phyloP scores from a whole-genome alignment of 2,888 invertebrate species.

The Melipona bicolor region DNA sequence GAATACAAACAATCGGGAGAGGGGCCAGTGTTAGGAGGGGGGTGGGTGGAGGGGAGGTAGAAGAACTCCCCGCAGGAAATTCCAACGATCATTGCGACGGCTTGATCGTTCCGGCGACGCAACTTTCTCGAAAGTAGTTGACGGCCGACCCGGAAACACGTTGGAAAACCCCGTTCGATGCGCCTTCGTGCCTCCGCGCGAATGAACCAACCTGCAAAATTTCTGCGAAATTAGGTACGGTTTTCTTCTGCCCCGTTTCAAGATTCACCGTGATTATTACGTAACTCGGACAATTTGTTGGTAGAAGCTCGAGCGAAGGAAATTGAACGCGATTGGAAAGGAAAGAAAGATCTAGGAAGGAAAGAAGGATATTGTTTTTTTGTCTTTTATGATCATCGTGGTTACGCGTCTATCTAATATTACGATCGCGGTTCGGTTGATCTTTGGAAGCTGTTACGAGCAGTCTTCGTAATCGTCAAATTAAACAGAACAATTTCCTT shows the following conservation, averaged over 20 bases:
- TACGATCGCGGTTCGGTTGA: no score
- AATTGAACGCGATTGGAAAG: background rate
- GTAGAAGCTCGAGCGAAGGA: background rate
- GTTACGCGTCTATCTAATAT: no score
- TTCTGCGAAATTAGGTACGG: no score
- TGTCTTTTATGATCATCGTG: no score
- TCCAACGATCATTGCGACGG: background rate
- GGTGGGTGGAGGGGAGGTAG: background rate
- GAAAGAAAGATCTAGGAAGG: background rate
- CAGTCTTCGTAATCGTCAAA: no score
- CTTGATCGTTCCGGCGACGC: background rate
- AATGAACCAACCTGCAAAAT: conserved; percentile 1
- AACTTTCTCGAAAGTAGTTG: conserved; percentile 4
- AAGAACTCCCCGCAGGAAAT: background rate
- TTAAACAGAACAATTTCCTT: no score
- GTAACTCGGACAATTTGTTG: no score
- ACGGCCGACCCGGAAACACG: conserved; percentile 5
- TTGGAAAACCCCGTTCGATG: conserved; percentile 41
- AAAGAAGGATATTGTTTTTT: no score
- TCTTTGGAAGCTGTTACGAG: no score
- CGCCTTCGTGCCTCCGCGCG: conserved; percentile 16
- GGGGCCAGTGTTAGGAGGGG: no score
- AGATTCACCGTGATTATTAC: no score
- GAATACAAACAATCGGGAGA: background rate
- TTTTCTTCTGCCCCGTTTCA: no score